Percentiles rank a stretch among this genome's conserved stretches.
Evolutionary conservation across 2,113 vertebrate genomes (phyloP).

Genomic region (Ceyx margarethae): DNA sequence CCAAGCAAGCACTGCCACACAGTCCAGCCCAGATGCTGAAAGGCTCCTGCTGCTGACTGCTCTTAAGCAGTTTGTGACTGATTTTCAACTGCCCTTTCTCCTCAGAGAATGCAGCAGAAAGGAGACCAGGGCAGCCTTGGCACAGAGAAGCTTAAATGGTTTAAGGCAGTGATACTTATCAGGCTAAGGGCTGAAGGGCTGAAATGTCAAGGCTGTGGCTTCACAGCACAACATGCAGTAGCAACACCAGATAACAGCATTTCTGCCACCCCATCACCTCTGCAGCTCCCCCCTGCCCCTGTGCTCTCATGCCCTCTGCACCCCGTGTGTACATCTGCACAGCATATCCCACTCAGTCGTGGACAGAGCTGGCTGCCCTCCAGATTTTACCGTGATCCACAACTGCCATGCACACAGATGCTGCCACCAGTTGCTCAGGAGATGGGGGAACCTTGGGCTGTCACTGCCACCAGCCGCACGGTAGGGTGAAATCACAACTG

Average conservation of each 20-base stretch:
- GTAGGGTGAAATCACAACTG: background rate
- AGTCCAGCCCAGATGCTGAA: background rate
- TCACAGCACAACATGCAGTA: background rate
- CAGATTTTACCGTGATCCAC: background rate
- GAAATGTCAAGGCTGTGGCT: background rate
- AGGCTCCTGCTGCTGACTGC: background rate
- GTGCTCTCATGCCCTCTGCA: background rate
- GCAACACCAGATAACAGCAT: background rate
- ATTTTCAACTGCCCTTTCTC: background rate
- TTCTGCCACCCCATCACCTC: background rate
- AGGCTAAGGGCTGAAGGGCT: background rate
- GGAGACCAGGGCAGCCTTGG: background rate
- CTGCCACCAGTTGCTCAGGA: background rate
- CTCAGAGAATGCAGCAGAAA: background rate
- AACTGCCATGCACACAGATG: background rate
- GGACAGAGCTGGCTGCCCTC: background rate
- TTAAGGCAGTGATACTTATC: background rate
- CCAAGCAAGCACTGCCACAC: background rate
- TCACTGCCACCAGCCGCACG: rapidly evolving
- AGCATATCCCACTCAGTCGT: background rate
- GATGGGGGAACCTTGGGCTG: background rate
- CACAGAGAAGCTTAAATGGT: background rate
- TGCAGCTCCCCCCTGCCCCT: background rate
- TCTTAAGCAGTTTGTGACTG: background rate
- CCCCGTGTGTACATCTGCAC: background rate